Conservation (phyloP, 2,113 vertebrate genomes). For the Diglossa brunneiventris region DNA sequence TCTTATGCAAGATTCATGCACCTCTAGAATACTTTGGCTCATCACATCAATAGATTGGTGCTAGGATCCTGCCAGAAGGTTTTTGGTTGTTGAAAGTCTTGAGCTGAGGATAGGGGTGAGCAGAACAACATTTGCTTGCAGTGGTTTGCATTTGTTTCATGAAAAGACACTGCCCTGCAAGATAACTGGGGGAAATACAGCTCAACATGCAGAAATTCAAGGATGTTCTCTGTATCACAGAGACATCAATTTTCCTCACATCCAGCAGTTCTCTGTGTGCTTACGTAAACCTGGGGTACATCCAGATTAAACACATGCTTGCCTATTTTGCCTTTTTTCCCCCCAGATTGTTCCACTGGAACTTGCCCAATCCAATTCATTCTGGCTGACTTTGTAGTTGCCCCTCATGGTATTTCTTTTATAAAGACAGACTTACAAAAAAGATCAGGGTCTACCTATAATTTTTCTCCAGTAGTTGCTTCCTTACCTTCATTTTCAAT, state of each 20-base stretch:
- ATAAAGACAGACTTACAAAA: neutral
- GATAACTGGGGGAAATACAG: neutral
- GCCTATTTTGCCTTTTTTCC: neutral
- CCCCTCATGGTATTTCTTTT: neutral
- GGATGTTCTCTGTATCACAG: neutral
- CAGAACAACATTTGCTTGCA: neutral
- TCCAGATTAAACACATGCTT: constrained; percentile 36
- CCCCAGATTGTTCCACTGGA: neutral
- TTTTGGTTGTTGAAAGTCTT: neutral
- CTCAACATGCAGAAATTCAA: constrained; percentile 13
- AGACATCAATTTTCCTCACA: neutral
- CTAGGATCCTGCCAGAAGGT: neutral
- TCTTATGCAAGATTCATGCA: neutral
- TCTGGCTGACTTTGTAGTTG: neutral
- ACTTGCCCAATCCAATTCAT: neutral
- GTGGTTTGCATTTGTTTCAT: neutral
- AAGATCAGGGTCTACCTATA: neutral
- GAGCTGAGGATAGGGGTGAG: neutral
- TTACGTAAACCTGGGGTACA: neutral
- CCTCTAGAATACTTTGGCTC: neutral
- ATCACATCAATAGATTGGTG: neutral
- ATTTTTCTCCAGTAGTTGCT: neutral
- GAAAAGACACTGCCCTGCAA: neutral
- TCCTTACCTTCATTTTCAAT: neutral
- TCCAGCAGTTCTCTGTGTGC: constrained; percentile 5